Percentiles rank a stretch among this genome's conserved stretches.
phyloP scores from a whole-genome alignment of 2,797 vertebrate genomes.

The Forpus xanthops region DNA sequence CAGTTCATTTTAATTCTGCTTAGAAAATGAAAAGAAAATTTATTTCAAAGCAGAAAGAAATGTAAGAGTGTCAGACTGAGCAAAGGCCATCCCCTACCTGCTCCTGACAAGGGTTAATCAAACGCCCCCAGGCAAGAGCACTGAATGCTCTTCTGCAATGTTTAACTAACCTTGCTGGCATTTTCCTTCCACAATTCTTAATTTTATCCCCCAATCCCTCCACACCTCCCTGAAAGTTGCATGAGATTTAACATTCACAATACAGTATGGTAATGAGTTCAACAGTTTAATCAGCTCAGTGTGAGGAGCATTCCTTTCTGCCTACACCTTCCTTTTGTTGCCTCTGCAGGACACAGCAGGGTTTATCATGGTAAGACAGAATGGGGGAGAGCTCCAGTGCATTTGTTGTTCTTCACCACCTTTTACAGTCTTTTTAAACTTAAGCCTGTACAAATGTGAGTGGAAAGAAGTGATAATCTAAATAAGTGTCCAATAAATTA shows the following conservation, averaged over 20 bases:
- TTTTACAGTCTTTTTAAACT: background rate
- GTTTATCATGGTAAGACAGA: accelerated
- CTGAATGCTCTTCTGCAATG: background rate
- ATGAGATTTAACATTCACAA: background rate
- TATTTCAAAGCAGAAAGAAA: background rate
- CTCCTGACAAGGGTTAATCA: background rate
- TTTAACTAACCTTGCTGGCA: background rate
- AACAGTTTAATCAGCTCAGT: accelerated
- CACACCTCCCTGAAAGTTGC: background rate
- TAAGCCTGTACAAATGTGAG: background rate
- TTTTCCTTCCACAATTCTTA: background rate
- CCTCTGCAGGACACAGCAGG: background rate
- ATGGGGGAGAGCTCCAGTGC: background rate
- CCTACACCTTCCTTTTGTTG: background rate
- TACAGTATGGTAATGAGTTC: background rate
- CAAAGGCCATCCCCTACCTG: background rate
- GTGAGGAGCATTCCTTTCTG: background rate
- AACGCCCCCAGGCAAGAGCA: background rate
- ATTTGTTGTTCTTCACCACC: background rate
- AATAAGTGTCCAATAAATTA: background rate
- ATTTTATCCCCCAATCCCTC: background rate
- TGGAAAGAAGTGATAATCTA: background rate
- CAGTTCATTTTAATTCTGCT: background rate
- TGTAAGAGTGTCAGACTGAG: background rate
- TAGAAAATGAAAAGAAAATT: background rate